Base-by-base conservation (phyloP, 1,140 invertebrate genomes). In the Lamellibrachia luymesi region DNA sequence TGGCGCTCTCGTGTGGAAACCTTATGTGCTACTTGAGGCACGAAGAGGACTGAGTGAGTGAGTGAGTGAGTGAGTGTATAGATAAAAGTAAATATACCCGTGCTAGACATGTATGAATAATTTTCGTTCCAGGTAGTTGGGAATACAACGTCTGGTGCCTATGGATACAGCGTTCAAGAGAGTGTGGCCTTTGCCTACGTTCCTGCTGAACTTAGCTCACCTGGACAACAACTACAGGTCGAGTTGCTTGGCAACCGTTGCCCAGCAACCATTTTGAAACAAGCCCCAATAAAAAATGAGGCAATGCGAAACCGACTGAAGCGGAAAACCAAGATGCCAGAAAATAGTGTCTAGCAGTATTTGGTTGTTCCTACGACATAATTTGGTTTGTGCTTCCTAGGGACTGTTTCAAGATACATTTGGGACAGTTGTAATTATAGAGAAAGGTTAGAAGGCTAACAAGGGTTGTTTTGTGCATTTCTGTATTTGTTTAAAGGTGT, bases 61-160 rank as follows among this genome's bases (percentile, higher is more conserved):
- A 38, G 38, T 38, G 38, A 38, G 38, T 38, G 38, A 38, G 38
- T 38, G 38, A 38, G 38, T 38, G 38, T 38, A 38, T 38, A 38
- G 38, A 38, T 38, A 38, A 38, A 38, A 38, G 38, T 38, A 38
- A 38, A 38, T 38, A 38, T 38, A 38, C 38, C 38, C 38, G 38
- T 38, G 38, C 38, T 38, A 38, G 38, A 38, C 38, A 38, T 38
- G 38, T 38, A 38, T 38, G 38, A 38, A 38, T 38, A 0, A 38
- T n/a, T 51, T 92, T 91, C 92, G 52, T 93, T 94, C 25, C 80
- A 96, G 95, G 95, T 96, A 51, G 95, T 96, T 17, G 96, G 96
- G 6, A 95, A 95, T 93, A 95, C 95, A 5, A 96, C 96, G 5
- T 96, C 96, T 56, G 96, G 96, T 5, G 94, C 94, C 90, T 96